Conservation (phyloP, 2,888 invertebrate species). For the Campoplex nolae region DNA sequence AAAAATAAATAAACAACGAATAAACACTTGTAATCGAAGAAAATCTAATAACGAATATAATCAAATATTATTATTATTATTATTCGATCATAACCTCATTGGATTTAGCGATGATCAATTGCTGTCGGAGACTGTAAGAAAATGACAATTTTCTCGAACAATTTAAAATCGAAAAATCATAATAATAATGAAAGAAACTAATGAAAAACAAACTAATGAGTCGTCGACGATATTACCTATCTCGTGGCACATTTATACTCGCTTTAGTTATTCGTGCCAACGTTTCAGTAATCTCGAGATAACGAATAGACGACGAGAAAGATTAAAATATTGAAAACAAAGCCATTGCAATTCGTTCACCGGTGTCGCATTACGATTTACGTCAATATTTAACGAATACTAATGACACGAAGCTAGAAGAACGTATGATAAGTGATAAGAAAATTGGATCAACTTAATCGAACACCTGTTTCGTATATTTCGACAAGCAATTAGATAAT, state of each 20-base stretch:
- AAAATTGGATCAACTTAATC: not conserved
- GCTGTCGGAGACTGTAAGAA: not conserved
- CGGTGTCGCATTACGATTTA: not conserved
- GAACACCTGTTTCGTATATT: not conserved
- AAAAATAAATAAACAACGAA: slow-evolving; percentile 29
- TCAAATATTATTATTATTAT: slow-evolving; percentile 3
- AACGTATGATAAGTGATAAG: slow-evolving; percentile 14
- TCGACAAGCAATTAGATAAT: not conserved
- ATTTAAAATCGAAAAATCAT: not conserved
- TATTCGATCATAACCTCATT: slow-evolving; percentile 33
- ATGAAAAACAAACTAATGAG: not conserved
- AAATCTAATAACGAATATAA: slow-evolving; percentile 2
- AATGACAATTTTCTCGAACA: not conserved
- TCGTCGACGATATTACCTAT: not conserved
- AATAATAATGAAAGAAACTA: not conserved
- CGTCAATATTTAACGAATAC: not conserved
- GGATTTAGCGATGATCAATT: not conserved
- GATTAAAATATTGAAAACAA: not conserved
- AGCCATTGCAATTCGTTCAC: not conserved
- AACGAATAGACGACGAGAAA: not conserved
- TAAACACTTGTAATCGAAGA: slow-evolving; percentile 13
- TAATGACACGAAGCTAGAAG: not conserved
- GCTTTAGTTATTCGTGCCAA: not conserved
- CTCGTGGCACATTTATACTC: not conserved
- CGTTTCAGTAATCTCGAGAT: not conserved